Conservation (phyloP, 1,140 invertebrate genomes). For the Cyphomyrmex costatus region DNA sequence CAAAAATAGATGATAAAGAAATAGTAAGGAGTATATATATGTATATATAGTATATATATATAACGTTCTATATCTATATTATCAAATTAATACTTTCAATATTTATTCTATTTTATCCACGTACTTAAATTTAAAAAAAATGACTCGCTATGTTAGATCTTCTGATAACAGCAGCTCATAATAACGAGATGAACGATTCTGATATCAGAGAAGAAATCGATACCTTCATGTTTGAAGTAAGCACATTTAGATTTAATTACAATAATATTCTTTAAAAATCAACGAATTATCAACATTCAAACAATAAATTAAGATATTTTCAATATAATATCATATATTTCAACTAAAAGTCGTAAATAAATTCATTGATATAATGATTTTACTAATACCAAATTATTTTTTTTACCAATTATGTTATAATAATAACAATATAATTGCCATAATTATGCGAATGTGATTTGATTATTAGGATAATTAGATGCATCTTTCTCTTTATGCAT, state of each 20-base stretch:
- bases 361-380: too few relatives aligned
- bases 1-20: background rate
- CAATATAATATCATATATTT: too few relatives aligned
- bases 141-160: constrained; percentile 94
- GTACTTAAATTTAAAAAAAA: constrained; percentile 84
- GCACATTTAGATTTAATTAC: too few relatives aligned
- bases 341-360: constrained; percentile 88
- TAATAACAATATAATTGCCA: background rate
- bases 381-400: background rate
- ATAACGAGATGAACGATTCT: constrained; percentile 85
- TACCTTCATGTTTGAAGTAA: too few relatives aligned
- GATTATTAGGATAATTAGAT: background rate
- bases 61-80: too few relatives aligned
- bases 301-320: too few relatives aligned
- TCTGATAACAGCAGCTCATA: constrained; percentile 88
- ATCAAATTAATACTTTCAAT: background rate
- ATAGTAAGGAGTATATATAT: constrained; percentile 29
- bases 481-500: background rate
- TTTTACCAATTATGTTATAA: background rate
- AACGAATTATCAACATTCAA: too few relatives aligned
- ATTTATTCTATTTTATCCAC: background rate
- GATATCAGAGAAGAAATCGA: constrained; percentile 93
- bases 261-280: too few relatives aligned
- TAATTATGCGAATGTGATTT: background rate
- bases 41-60: too few relatives aligned